A percentile compares a stretch with the other conserved stretches of the same genome.
Conservation (phyloP, 2,797 vertebrate species). For the Thripadectes ignobilis region DNA sequence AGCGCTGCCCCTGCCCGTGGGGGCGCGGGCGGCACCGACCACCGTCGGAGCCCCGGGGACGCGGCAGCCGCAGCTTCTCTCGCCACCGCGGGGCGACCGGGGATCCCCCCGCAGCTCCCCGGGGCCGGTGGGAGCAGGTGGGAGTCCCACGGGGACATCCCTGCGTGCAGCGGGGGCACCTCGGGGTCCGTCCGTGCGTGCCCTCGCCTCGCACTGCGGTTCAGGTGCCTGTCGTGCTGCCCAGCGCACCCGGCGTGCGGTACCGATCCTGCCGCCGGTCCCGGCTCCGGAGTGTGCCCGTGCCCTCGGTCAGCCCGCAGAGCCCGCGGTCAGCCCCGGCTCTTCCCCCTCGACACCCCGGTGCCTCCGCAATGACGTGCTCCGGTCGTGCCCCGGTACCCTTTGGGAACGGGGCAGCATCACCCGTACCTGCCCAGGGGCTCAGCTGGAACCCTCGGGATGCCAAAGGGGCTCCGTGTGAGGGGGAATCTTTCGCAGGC, state of each 20-base stretch:
- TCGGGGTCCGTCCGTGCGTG: too few species aligned
- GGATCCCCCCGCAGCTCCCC: neutral
- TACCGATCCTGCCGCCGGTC: neutral
- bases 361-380: neutral
- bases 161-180: fast-evolving
- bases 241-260: neutral
- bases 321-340: neutral
- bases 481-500: neutral
- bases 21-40: neutral
- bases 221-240: fast-evolving
- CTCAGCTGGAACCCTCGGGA: fast-evolving
- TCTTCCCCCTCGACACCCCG: too few species aligned
- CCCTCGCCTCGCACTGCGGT: fast-evolving
- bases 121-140: neutral
- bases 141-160: neutral
- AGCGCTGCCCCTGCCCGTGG: neutral
- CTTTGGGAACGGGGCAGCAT: neutral
- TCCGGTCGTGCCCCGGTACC: fast-evolving
- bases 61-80: neutral
- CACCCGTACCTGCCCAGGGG: neutral
- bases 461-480: neutral
- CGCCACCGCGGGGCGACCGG: neutral
- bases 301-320: neutral
- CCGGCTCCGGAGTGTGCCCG: neutral
- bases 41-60: neutral